Conservation (phyloP, 64 coral and sea anemone species). For the Cladopsammia gracilis region DNA sequence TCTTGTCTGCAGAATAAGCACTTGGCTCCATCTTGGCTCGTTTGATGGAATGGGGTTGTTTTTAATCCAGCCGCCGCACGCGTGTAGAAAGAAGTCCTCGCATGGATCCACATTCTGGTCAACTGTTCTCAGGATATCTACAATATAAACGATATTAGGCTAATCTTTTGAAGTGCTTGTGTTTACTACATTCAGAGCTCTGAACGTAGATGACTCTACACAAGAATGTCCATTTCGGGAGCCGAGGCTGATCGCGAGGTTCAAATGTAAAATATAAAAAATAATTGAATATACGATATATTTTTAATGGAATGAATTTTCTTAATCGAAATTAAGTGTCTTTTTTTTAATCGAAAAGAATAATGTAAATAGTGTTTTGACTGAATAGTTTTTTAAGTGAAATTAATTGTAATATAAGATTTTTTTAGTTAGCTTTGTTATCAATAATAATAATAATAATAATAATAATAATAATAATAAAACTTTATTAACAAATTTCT, state of each 20-base stretch:
- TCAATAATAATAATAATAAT: too few relatives aligned
- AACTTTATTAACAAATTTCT: too few relatives aligned
- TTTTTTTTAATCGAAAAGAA: too few relatives aligned
- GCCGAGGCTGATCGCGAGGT: neutral
- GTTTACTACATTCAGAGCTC: neutral
- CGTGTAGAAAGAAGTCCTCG: constrained; percentile 62
- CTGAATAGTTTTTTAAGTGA: too few relatives aligned
- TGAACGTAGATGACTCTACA: neutral
- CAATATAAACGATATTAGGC: neutral
- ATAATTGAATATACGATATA: neutral
- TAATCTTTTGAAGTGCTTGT: neutral
- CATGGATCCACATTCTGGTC: constrained; percentile 43
- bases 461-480: too few relatives aligned
- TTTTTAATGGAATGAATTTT: too few relatives aligned
- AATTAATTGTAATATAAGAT: too few relatives aligned
- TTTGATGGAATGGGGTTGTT: constrained; percentile 37
- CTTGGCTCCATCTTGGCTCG: constrained; percentile 22
- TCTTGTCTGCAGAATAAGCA: constrained; percentile 13
- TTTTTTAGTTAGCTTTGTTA: too few relatives aligned
- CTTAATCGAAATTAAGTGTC: too few relatives aligned
- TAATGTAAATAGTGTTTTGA: too few relatives aligned
- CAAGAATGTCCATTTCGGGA: neutral
- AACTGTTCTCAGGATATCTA: constrained; percentile 60
- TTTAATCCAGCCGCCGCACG: constrained; percentile 62
- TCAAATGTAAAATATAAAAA: neutral